Percentiles rank a stretch among this genome's conserved stretches.
Conservation (phyloP, 2,797 vertebrate species). For the Tenualosa ilisha region DNA sequence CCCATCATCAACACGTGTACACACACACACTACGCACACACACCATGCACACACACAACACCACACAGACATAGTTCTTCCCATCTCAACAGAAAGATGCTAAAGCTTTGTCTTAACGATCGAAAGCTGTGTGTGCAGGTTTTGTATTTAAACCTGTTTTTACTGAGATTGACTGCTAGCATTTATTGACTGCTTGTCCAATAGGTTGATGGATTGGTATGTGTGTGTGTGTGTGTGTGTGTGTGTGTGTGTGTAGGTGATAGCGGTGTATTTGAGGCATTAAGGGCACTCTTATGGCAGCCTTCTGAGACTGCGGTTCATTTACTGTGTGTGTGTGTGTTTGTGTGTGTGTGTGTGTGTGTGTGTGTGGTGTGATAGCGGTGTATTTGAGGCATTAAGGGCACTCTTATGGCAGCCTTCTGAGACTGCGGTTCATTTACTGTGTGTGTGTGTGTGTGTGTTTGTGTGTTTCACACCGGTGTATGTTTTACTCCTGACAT, state of each 20-base stretch:
- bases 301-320: no score
- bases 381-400: no score
- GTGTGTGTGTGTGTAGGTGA: neutral
- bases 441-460: neutral
- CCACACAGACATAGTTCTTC: no score
- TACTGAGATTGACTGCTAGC: no score
- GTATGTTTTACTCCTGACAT: neutral
- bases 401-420: no score
- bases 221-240: constrained; percentile 1
- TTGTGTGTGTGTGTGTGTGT: neutral
- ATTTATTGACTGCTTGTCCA: no score
- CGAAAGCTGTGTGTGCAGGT: neutral
- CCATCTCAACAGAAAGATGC: neutral
- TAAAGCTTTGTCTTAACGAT: neutral
- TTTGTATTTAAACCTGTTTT: no score
- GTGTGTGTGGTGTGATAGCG: neutral
- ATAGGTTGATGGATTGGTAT: neutral
- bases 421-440: no score
- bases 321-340: neutral
- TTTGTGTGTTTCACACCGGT: neutral
- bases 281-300: no score
- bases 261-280: no score
- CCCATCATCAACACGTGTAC: neutral
- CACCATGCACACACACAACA: neutral
- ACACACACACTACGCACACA: constrained; percentile 24